Conservation (phyloP, 2,888 invertebrate species). For the Drosophila setosimentum region DNA sequence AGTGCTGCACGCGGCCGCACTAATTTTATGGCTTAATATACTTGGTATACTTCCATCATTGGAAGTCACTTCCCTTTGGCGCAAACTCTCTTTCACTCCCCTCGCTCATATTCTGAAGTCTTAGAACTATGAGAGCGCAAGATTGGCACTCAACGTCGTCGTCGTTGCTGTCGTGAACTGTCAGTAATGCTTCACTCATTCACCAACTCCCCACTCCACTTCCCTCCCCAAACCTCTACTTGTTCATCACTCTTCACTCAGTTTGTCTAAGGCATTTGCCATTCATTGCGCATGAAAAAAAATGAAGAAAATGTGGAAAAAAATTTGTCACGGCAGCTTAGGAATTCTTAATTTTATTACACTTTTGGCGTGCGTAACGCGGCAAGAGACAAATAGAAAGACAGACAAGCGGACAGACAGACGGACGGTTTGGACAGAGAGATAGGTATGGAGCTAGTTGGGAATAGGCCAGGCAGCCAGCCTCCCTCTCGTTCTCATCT, state of each 20-base stretch:
- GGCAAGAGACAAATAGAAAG: slow-evolving; percentile 58
- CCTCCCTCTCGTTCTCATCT: background rate
- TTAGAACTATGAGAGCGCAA: slow-evolving; percentile 63
- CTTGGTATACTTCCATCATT: slow-evolving; percentile 55
- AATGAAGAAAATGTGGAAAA: slow-evolving; percentile 12
- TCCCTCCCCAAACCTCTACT: background rate
- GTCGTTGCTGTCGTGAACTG: slow-evolving; percentile 62
- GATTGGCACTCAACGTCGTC: slow-evolving; percentile 76
- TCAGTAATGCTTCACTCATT: slow-evolving; percentile 70
- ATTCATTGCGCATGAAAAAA: slow-evolving; percentile 52
- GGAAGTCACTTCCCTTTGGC: slow-evolving; percentile 17
- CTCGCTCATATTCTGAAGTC: background rate
- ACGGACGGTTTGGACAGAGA: slow-evolving; percentile 2
- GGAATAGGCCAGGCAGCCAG: slow-evolving; percentile 36
- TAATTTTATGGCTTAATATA: slow-evolving; percentile 83
- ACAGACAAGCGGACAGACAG: slow-evolving; percentile 22
- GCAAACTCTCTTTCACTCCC: background rate
- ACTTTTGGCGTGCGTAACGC: slow-evolving; percentile 68
- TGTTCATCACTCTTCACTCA: slow-evolving; percentile 6
- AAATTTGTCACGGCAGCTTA: slow-evolving; percentile 83
- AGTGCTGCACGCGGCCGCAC: slow-evolving; percentile 62
- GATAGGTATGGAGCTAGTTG: slow-evolving; percentile 18
- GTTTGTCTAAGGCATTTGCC: slow-evolving; percentile 42
- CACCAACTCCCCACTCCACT: slow-evolving; percentile 27
- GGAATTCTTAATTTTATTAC: slow-evolving; percentile 84